Evolutionary conservation across 1,140 invertebrate species (phyloP).

Genomic region (Hermetia illucens): DNA sequence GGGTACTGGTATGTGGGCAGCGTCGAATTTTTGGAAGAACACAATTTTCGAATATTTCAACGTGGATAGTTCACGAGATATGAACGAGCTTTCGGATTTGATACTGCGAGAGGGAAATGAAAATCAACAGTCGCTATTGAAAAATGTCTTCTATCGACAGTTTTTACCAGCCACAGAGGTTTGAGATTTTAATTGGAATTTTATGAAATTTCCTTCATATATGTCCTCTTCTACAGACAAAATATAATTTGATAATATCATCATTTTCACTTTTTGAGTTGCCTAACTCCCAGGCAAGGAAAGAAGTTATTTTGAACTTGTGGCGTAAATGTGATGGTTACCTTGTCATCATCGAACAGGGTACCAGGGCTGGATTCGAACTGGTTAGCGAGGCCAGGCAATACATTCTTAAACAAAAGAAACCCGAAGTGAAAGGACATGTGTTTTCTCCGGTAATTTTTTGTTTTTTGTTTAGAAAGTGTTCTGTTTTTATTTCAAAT

Average conservation of each 20-base stretch:
- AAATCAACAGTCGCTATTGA: conserved; percentile 37
- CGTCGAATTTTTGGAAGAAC: conserved; percentile 51
- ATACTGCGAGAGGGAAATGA: conserved; percentile 50
- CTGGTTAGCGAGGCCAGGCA: conserved; percentile 62
- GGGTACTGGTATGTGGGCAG: conserved; percentile 71
- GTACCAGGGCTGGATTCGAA: conserved; percentile 63
- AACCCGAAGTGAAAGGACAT: conserved; percentile 34
- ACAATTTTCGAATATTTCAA: conserved; percentile 65
- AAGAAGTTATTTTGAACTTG: conserved; percentile 57
- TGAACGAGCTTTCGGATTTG: conserved; percentile 63
- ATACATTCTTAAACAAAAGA: conserved; percentile 43
- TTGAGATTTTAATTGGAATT: neutral
- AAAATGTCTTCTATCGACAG: conserved; percentile 58
- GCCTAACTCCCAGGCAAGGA: conserved; percentile 43
- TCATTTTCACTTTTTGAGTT: conserved; percentile 73
- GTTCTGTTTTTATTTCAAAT: conserved; percentile 4
- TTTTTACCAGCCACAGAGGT: conserved; percentile 53
- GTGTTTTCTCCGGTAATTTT: conserved; percentile 59
- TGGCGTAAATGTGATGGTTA: conserved; percentile 78
- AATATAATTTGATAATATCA: conserved; percentile 68
- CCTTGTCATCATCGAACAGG: conserved; percentile 72
- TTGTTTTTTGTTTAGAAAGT: no score
- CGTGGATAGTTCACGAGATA: conserved; percentile 61
- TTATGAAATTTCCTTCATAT: conserved; percentile 2
- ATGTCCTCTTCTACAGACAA: conserved; percentile 34